phyloP scores from a whole-genome alignment of 1,140 invertebrate genomes.

The Orius laevigatus region DNA sequence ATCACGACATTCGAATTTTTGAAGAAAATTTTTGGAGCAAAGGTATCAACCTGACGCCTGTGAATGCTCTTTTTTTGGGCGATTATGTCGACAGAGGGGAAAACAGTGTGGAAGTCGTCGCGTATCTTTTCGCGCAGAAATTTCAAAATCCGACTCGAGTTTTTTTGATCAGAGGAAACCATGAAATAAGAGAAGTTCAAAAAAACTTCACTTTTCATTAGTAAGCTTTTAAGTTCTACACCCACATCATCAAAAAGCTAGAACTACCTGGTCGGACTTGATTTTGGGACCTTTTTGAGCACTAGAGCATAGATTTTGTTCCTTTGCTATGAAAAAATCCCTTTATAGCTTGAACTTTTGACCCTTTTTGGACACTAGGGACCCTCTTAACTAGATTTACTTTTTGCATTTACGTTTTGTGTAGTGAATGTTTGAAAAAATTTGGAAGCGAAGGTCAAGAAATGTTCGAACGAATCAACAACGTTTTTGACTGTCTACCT shows the following conservation, averaged over 20 bases:
- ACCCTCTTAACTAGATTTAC: no score
- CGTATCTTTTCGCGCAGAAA: constrained; percentile 77
- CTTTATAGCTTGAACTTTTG: no score
- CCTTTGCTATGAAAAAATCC: no score
- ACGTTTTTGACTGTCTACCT: constrained; percentile 51
- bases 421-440: constrained; percentile 41
- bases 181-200: constrained; percentile 51
- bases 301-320: no score
- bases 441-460: constrained; percentile 43
- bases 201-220: constrained; percentile 51
- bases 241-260: no score
- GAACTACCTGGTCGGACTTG: no score
- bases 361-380: no score
- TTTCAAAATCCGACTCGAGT: constrained; percentile 92
- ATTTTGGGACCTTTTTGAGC: no score
- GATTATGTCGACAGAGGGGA: constrained; percentile 87
- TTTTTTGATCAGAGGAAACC: constrained; percentile 72
- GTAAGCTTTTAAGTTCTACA: no score
- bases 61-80: constrained; percentile 89
- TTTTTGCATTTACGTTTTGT: no score
- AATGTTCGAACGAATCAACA: constrained; percentile 51
- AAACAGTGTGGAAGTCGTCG: constrained; percentile 70
- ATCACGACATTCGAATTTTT: constrained; percentile 38
- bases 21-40: constrained; percentile 42
- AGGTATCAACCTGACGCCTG: constrained; percentile 61